phyloP scores from a whole-genome alignment of 2,113 vertebrate genomes.

The Eonycteris spelaea region DNA sequence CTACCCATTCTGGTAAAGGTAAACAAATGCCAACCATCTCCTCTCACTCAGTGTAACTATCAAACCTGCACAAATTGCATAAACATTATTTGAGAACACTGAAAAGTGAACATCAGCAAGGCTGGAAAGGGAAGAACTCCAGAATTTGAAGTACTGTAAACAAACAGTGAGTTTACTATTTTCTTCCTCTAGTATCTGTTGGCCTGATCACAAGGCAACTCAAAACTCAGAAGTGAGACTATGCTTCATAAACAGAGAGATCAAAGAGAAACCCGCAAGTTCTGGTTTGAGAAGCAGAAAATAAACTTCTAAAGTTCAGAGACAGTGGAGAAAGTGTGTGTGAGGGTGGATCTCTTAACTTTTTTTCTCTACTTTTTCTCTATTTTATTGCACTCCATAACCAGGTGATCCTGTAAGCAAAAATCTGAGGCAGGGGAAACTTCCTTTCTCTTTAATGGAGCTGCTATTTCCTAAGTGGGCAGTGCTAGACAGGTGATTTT shows the following conservation, averaged over 20 bases:
- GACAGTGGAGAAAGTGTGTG: not conserved
- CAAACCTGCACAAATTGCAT: not conserved
- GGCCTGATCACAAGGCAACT: not conserved
- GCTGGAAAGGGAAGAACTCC: not conserved
- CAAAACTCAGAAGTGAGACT: not conserved
- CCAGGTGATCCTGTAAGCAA: not conserved
- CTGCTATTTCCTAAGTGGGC: not conserved
- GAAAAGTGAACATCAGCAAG: not conserved
- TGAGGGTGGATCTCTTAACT: not conserved
- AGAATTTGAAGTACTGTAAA: not conserved
- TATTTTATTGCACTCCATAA: not conserved
- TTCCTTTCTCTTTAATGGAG: not conserved
- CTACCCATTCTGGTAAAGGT: not conserved
- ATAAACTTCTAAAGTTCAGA: not conserved
- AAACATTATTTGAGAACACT: not conserved
- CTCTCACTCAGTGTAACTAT: not conserved
- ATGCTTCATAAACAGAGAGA: not conserved
- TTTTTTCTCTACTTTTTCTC: not conserved
- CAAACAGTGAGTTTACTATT: not conserved
- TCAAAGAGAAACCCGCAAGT: not conserved
- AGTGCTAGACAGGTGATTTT: not conserved
- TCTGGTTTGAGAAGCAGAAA: not conserved
- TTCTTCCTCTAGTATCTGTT: not conserved
- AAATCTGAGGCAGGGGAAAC: not conserved
- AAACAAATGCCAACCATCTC: not conserved